Evolutionary conservation across 2,113 vertebrate genomes (phyloP).

Genomic region (Sorex araneus): DNA sequence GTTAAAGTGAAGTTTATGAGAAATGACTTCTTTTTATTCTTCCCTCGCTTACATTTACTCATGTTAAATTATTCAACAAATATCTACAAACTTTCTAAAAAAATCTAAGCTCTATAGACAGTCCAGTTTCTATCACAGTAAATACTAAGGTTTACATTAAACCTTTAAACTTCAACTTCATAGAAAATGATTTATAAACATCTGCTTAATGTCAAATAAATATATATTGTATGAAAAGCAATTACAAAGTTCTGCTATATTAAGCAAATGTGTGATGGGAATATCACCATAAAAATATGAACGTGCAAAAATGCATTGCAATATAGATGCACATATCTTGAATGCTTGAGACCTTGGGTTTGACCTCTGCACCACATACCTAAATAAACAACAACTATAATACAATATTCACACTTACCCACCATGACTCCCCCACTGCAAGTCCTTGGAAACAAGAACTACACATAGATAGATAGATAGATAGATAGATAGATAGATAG

Average conservation of each 20-base stretch:
- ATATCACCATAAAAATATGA: slow-evolving; percentile 11
- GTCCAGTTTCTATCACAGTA: not conserved
- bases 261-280: slow-evolving; percentile 15
- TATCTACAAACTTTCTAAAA: slow-evolving; percentile 26
- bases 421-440: no score
- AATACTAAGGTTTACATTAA: slow-evolving; percentile 11
- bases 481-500: no score
- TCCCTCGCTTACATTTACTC: not conserved
- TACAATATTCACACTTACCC: no score
- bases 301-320: not conserved
- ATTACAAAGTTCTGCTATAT: not conserved
- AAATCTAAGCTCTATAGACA: not conserved
- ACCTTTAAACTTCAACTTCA: not conserved
- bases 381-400: no score
- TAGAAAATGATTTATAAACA: not conserved
- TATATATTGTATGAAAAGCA: not conserved
- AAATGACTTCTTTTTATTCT: not conserved
- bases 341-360: no score
- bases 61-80: slow-evolving; percentile 19
- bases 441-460: no score
- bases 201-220: slow-evolving; percentile 30
- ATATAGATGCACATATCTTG: no score
- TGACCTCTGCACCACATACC: no score
- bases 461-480: no score
- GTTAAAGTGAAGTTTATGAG: slow-evolving; percentile 27